Base-by-base conservation (phyloP, 2,113 vertebrate genomes). In the Hyperoodon ampullatus region DNA sequence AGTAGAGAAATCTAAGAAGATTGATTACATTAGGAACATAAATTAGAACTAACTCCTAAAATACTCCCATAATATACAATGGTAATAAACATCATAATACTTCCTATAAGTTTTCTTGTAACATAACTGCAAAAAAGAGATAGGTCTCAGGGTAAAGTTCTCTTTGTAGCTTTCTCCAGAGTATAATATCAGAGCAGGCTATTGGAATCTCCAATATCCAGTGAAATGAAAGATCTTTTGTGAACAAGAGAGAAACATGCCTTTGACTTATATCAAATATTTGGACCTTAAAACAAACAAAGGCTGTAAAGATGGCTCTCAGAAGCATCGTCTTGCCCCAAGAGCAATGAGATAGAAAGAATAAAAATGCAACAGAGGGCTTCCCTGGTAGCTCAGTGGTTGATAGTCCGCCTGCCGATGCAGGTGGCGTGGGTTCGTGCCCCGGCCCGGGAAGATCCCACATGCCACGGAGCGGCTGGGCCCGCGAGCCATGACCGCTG, bases 251-350 rank as follows among this genome's bases (percentile, higher is more conserved):
- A 26, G 28, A 88, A 85, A 88, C 18, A 30, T 63, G 50, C 16
- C 30, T 93, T 77, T 96, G 78, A 92, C 16, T 91, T 80, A 44
- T 5, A 75, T 71, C 8, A 68, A 93, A 75, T 68, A 96, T 84
- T 78, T 89, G 42, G 44, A 11, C 39, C 26, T 60, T 88, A 74
- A 68, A 68, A 93, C 88, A 53, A 86, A 66, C 50, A 23, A 53
- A 77, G 28, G 5, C 60, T 93, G 0, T 63, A 89, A 85, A 87
- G 44, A 35, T 68, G 30, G 60, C 15, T 87, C 15, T 61, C 61
- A 55, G 47, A 86, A 94, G 47, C 19, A 11, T 65, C 35, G 24
- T 88, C n/a, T 55, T 58, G 39, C 21, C 33, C 21, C 77, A 42
- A 92, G 26, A 92, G 33, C 12, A 84, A 60, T 14, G 19, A 53